Base-by-base conservation (phyloP, 2,888 invertebrate species). In the Chelonus formosanus region DNA sequence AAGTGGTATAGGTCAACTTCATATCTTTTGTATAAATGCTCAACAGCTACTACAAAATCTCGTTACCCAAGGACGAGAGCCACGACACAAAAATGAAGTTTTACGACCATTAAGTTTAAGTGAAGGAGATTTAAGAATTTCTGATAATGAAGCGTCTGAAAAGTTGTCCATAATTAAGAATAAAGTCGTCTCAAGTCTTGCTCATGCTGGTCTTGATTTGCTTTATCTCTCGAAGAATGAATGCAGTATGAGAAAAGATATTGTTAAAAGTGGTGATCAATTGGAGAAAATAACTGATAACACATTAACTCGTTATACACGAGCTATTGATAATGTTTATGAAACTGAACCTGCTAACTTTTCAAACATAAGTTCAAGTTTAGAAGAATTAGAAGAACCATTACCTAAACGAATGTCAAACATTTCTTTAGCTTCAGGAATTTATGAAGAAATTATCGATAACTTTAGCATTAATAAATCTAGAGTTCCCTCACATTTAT, bases 361-460 rank as follows among this genome's bases (percentile, higher is more conserved):
- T 32, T 70, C 72, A 4, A 76, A 74, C 47, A 69, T 74, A 3
- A 71, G 60, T 44, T 70, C 71, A 0, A 78, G 74, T 31, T 69
- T 74, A n/a, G 76, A 77, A 48, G 74, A 77, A 48, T 50, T 76
- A 40, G 73, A 76, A 45, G 71, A 70, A 45, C 72, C 71, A 35
- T 75, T 76, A 1, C 72, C 84, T 0, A 86, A 88, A 1, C 86
- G 88, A 4, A 83, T 85, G 68, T 90, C 90, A 0, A 86, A 88
- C 35, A 84, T 86, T 53, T 91, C 91, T 0, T 77, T 89, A 3
- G 87, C 89, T 31, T 90, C 90, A 0, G 91, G 90, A 52, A 89
- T 90, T 71, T 91, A 91, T 80, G 91, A 91, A 76, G 91, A 91
- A 83, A 91, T 91, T 70, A 82, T 87, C 5, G 67, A 64, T 36